Evolutionary conservation across 2,797 vertebrate species (phyloP).

Genomic region (Chloroceryle amazona): DNA sequence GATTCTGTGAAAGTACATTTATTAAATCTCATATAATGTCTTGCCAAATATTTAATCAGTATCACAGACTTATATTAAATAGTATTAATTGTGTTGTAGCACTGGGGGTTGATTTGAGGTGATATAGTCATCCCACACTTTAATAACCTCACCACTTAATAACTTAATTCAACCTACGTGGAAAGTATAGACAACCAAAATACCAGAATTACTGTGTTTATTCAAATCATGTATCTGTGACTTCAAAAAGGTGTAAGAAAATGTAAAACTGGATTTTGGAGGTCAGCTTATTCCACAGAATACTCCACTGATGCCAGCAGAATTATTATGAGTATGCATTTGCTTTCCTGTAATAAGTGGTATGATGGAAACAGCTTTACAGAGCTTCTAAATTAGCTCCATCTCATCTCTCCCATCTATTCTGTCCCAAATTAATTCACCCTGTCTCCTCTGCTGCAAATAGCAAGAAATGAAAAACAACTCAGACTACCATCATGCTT

Average conservation of each 20-base stretch:
- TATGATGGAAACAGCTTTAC: conserved; percentile 5
- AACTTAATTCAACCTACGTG: not conserved
- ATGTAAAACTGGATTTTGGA: conserved; percentile 22
- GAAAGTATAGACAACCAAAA: not conserved
- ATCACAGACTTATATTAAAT: not conserved
- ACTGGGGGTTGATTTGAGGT: not conserved
- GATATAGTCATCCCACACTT: not conserved
- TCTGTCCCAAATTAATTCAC: conserved; percentile 35
- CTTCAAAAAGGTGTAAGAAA: not conserved
- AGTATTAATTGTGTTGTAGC: not conserved
- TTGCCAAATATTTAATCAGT: not conserved
- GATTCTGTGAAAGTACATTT: not conserved
- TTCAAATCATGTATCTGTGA: not conserved
- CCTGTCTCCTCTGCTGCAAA: not conserved
- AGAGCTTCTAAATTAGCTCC: conserved; percentile 22
- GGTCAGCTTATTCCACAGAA: conserved; percentile 40
- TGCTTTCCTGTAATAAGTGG: conserved; percentile 1
- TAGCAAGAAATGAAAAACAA: conserved; percentile 28
- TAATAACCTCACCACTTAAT: not conserved
- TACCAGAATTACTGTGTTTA: not conserved
- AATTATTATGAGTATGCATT: conserved; percentile 18
- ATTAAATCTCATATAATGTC: not conserved
- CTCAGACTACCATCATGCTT: not conserved
- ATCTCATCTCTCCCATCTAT: conserved; percentile 17
- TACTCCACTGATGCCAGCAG: not conserved